Evolutionary conservation across 2,888 invertebrate genomes (phyloP).

Genomic region (Coelogynopora nodosa): DNA sequence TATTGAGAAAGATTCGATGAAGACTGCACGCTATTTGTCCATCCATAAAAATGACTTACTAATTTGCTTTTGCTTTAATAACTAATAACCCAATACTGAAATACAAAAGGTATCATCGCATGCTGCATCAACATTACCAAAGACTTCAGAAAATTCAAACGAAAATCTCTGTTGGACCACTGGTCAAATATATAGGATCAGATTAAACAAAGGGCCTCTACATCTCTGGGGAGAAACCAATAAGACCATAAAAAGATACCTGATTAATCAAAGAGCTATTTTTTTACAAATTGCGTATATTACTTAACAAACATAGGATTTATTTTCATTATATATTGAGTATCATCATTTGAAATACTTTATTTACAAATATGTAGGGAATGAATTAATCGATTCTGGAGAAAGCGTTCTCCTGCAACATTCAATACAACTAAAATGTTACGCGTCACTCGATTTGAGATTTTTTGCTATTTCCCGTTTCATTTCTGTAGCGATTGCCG

Average conservation of each 20-base stretch:
- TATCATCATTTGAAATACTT: no score
- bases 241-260: no score
- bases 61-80: slow-evolving; percentile 3
- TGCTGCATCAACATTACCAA: neutral
- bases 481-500: neutral
- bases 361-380: no score
- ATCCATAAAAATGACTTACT: neutral
- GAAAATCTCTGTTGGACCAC: neutral
- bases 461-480: slow-evolving; percentile 27
- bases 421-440: neutral
- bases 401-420: neutral
- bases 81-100: neutral
- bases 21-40: neutral
- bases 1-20: neutral
- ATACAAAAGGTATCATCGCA: neutral
- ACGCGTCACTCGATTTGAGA: neutral
- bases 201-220: no score
- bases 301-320: no score
- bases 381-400: neutral
- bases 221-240: no score
- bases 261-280: no score
- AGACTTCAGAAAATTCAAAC: neutral
- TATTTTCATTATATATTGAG: no score
- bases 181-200: no score
- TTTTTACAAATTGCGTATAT: no score